Evolutionary conservation across 2,113 vertebrate genomes (phyloP).

Genomic region (Regulus satrapa): DNA sequence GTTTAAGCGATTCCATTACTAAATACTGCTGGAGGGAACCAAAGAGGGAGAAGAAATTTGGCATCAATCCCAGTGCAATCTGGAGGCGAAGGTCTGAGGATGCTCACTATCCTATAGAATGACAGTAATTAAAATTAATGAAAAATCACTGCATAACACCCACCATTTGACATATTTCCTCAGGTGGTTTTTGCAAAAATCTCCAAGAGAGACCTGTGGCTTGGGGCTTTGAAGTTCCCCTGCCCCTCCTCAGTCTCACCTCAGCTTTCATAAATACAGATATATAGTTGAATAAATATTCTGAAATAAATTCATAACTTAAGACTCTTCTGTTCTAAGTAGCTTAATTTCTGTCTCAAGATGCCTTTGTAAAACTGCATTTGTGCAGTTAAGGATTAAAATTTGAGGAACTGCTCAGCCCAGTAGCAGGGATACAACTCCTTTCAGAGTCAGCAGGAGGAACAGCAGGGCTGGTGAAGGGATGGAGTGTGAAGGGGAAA

Average conservation of each 20-base stretch:
- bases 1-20: constrained; percentile 64
- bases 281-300: neutral
- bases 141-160: constrained; percentile 60
- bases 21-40: constrained; percentile 64
- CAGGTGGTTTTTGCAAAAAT: constrained; percentile 37
- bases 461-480: neutral
- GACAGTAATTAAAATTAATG: constrained; percentile 73
- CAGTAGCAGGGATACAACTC: neutral
- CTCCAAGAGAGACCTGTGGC: neutral
- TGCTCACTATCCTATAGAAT: constrained; percentile 64
- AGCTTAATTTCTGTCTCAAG: neutral
- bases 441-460: neutral
- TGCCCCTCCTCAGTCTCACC: constrained; percentile 13
- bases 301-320: neutral
- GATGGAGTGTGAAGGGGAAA: neutral
- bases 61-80: constrained; percentile 61
- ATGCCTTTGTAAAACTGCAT: neutral
- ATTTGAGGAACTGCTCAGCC: neutral
- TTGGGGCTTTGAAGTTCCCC: constrained; percentile 43
- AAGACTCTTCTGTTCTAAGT: neutral
- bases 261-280: neutral
- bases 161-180: constrained; percentile 50
- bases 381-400: neutral
- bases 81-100: constrained; percentile 55
- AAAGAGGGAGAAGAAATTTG: constrained; percentile 50